Conservation (phyloP, 2,113 vertebrate species). For the Oreochromis aureus region DNA sequence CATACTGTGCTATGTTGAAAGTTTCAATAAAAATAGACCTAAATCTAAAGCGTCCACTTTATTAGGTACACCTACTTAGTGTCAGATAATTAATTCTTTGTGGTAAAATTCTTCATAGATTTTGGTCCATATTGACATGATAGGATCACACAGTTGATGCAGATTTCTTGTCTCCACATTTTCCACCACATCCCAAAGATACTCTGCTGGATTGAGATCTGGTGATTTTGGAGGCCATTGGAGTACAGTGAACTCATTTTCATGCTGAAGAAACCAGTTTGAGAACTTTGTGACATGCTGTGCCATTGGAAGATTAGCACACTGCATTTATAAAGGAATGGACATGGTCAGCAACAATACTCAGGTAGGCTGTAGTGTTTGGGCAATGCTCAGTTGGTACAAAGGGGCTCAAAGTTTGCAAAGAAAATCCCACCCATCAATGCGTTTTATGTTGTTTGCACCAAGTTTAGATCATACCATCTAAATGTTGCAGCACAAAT, state of each 20-base stretch:
- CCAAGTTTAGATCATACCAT: neutral
- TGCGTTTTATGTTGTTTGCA: neutral
- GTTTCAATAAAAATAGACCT: neutral
- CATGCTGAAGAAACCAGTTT: neutral
- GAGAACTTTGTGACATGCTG: neutral
- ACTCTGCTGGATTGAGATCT: neutral
- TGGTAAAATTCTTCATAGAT: neutral
- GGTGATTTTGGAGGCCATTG: neutral
- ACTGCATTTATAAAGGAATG: neutral
- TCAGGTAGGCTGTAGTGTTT: neutral
- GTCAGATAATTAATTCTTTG: neutral
- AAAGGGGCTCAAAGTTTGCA: neutral
- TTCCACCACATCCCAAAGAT: neutral
- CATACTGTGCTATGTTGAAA: neutral
- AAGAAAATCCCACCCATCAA: neutral
- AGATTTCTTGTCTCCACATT: neutral
- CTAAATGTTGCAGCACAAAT: neutral
- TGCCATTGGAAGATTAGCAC: neutral
- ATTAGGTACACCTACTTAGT: neutral
- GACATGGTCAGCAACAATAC: neutral
- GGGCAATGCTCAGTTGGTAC: neutral
- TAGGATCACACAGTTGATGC: neutral
- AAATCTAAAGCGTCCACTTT: neutral
- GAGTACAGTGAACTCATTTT: neutral
- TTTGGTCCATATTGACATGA: neutral